A percentile compares a stretch with the other conserved stretches of the same genome.
phyloP scores from a whole-genome alignment of 2,113 vertebrate species.

The Archilochus colubris region DNA sequence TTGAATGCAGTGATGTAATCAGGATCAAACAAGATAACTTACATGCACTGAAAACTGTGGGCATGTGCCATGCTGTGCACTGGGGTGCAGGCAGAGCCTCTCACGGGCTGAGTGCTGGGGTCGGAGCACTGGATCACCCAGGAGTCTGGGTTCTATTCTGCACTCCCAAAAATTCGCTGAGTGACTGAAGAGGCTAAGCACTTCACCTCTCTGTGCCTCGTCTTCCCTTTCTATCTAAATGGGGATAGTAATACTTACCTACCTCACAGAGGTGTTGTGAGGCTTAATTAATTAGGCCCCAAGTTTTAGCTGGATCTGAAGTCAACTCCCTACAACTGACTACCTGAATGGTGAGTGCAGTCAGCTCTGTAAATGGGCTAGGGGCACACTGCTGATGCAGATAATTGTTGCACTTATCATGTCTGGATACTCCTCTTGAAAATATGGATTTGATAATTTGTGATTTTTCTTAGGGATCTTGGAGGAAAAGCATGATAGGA shows the following conservation, averaged over 20 bases:
- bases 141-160: conserved; percentile 37
- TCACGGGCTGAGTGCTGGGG: neutral
- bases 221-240: conserved; percentile 30
- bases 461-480: conserved; percentile 1
- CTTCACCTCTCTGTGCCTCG: conserved; percentile 51
- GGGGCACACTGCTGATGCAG: neutral
- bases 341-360: conserved; percentile 3
- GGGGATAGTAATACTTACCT: conserved; percentile 52
- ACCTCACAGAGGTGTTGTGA: conserved; percentile 72
- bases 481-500: neutral
- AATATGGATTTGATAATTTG: neutral
- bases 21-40: neutral
- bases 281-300: conserved; percentile 51
- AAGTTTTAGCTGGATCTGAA: conserved; percentile 31
- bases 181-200: conserved; percentile 25
- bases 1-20: neutral
- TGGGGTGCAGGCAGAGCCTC: neutral
- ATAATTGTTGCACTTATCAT: neutral
- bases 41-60: conserved; percentile 3
- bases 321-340: neutral
- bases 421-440: conserved; percentile 37
- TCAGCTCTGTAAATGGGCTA: neutral
- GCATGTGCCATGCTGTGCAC: neutral
- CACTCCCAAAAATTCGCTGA: neutral
- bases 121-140: conserved; percentile 53